These are phyloP conservation scores for Bhutanitis thaidina DNA, from an alignment of 2,888 invertebrate species.

Conservation along the genomic window DNA sequence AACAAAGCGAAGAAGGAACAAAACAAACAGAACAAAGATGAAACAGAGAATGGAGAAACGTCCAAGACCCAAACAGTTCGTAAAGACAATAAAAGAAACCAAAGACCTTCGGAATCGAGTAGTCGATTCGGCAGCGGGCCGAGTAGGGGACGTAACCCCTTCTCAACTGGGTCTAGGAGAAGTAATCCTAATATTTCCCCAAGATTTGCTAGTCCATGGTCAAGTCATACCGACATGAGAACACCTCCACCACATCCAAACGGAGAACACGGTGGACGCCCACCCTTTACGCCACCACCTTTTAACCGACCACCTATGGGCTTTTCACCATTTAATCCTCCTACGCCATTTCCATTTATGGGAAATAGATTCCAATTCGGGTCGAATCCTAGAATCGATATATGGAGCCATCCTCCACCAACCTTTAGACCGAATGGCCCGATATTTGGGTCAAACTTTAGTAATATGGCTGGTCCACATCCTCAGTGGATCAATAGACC, in stretches of 20 bases:
- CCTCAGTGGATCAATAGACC: constrained; percentile 56
- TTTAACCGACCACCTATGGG: constrained; percentile 38
- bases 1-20: constrained; percentile 55
- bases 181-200: constrained; percentile 39
- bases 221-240: constrained; percentile 26
- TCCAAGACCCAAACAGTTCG: constrained; percentile 41
- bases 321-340: constrained; percentile 31
- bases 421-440: constrained; percentile 44
- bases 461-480: constrained; percentile 39
- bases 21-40: constrained; percentile 39
- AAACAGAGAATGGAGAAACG: constrained; percentile 48
- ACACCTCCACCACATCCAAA: constrained; percentile 45
- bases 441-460: constrained; percentile 46
- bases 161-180: constrained; percentile 39
- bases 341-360: constrained; percentile 34
- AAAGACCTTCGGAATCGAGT: constrained; percentile 65
- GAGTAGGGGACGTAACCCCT: constrained; percentile 55
- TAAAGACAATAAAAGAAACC: constrained; percentile 52
- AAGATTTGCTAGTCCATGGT: constrained; percentile 43
- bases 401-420: constrained; percentile 30
- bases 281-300: constrained; percentile 34
- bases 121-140: constrained; percentile 63
- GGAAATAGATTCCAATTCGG: constrained; percentile 49
- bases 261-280: constrained; percentile 18
- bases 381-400: constrained; percentile 37